Base-by-base conservation (phyloP, 2,888 invertebrate genomes). In the Dolomedes plantarius region DNA sequence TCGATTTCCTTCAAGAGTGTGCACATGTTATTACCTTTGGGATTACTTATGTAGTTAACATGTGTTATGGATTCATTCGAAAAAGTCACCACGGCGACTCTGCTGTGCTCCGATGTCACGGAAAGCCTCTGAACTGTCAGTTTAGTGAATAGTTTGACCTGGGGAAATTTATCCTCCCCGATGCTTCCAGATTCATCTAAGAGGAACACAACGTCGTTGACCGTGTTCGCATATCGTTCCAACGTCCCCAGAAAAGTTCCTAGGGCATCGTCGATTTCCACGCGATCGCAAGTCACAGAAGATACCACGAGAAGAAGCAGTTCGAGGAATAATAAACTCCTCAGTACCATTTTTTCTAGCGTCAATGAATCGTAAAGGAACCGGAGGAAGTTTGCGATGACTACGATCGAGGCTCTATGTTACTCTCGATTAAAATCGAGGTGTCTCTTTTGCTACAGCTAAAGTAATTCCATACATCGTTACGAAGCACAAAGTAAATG, bases 161-260 rank as follows among this genome's bases (percentile, higher is more conserved):
- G 19, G 39, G 39, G 29, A 32, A 69, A 86, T 1, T 36, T 76
- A 16, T 39, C 31, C 0, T 65, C 64, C 29, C 76, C 77, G 9
- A 86, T 81, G 46, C 86, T 86, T 16, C 86, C 86, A 9, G 86
- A 86, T 46, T 86, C 86, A 41, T 86, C 86, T 65, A 81, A 28
- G 7, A 86, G 56, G 46, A 86, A 80, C 7, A 86, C 80, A 1
- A 86, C 73, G 1, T 81, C 86, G 62, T 81, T 86, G 19, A 2
- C 29, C 13, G 50, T 72, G 1, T 36, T 9, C 32, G 41, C 39
- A 27, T 80, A 86, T 19, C 62, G 13, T 50, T 86, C 86, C 13
- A 86, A 29, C 56, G 67, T 76, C 6, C 72, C 56, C n/a, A 81
- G 2, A 67, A 86, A 86, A 13, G n/a, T 41, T 3, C 6, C 16